Percentiles rank a stretch among this genome's conserved stretches.
Conservation (phyloP, 2,888 invertebrate species). For the Athalia circularis region DNA sequence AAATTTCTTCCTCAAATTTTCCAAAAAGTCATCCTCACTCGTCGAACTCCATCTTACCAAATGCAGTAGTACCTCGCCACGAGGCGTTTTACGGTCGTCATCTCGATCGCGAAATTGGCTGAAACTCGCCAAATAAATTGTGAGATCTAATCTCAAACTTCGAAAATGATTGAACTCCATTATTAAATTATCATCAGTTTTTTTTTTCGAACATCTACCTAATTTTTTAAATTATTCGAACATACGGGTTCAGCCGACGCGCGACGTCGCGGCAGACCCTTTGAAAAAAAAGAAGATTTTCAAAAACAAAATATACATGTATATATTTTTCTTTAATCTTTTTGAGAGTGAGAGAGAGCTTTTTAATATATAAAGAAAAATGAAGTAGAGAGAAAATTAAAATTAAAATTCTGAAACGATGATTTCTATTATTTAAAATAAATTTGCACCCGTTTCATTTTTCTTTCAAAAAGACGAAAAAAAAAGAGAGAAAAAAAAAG, state of each 20-base stretch:
- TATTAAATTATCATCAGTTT: no score
- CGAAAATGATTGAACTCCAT: background rate
- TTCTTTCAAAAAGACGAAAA: no score
- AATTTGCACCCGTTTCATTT: no score
- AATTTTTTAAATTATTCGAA: background rate
- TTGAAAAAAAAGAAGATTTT: background rate
- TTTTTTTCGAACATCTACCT: no score
- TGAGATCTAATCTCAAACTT: background rate
- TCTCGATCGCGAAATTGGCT: conserved; percentile 5
- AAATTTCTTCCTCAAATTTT: no score
- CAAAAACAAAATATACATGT: no score
- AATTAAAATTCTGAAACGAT: background rate
- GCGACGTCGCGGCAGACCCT: conserved; percentile 27
- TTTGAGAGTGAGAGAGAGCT: conserved; percentile 17
- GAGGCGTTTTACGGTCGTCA: background rate
- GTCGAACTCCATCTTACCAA: background rate
- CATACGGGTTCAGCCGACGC: background rate
- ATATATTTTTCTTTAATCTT: no score
- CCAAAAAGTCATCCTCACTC: background rate
- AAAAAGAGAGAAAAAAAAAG: no score
- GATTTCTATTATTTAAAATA: no score
- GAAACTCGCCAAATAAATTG: conserved; percentile 34
- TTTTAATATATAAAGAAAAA: background rate
- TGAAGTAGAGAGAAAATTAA: background rate
- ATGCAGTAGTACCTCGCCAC: background rate